Percentiles rank a stretch among this genome's conserved stretches.
Conservation (phyloP, 1,140 invertebrate genomes). For the Cherax destructor region DNA sequence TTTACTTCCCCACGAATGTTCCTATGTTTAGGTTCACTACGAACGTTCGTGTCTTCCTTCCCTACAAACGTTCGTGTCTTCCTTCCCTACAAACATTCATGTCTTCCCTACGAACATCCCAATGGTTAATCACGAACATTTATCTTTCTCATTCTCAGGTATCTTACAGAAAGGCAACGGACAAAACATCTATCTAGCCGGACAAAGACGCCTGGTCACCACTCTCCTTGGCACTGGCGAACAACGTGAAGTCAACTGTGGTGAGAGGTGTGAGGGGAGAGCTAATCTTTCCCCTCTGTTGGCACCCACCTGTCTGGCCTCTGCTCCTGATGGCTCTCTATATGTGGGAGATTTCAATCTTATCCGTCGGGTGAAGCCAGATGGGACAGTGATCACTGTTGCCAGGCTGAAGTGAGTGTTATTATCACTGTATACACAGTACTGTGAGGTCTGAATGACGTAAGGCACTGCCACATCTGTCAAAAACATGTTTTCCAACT, state of each 20-base stretch:
- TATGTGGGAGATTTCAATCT: constrained; percentile 98
- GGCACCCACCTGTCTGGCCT: constrained; percentile 93
- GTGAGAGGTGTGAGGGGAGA: constrained; percentile 85
- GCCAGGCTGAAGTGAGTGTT: constrained; percentile 89
- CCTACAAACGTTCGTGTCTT: too few relatives aligned
- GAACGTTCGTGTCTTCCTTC: too few relatives aligned
- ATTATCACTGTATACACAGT: too few relatives aligned
- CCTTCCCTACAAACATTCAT: too few relatives aligned
- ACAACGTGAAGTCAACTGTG: constrained; percentile 87
- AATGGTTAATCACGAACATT: too few relatives aligned
- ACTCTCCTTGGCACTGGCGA: constrained; percentile 95
- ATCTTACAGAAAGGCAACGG: constrained; percentile 98
- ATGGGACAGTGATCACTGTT: constrained; percentile 90
- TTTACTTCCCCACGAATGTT: too few relatives aligned
- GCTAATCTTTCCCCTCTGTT: constrained; percentile 86
- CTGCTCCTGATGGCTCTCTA: constrained; percentile 92
- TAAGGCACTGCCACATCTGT: too few relatives aligned
- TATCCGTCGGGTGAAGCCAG: constrained; percentile 90
- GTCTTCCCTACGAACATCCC: too few relatives aligned
- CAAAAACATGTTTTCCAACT: too few relatives aligned
- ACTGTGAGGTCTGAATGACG: too few relatives aligned
- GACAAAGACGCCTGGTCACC: constrained; percentile 91
- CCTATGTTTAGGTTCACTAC: too few relatives aligned
- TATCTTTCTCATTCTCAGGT: constrained; percentile 77
- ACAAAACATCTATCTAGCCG: constrained; percentile 95